Percentiles rank a stretch among this genome's conserved stretches.
Evolutionary conservation across 2,797 vertebrate genomes (phyloP).

Genomic region (Gymnoscopelus braueri): DNA sequence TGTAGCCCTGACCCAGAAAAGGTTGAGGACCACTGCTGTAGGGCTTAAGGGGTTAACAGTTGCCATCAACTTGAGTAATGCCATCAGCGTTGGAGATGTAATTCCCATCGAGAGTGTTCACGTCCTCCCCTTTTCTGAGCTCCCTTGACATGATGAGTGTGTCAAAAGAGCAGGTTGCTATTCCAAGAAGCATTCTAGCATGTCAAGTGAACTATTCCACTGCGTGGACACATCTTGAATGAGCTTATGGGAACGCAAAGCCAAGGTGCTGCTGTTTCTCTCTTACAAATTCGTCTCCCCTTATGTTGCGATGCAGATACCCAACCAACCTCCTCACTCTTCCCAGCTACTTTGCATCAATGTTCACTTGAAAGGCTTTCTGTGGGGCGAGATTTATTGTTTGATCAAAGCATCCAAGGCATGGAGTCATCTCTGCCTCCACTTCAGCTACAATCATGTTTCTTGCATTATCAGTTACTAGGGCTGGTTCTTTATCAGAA

Average conservation of each 20-base stretch:
- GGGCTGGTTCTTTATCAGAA: background rate
- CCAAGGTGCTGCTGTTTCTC: constrained; percentile 11
- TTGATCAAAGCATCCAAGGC: constrained; percentile 12
- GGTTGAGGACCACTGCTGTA: too few relatives aligned
- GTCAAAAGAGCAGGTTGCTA: constrained; percentile 5
- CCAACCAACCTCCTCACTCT: constrained; percentile 13
- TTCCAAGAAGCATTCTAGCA: constrained; percentile 8
- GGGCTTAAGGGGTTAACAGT: background rate
- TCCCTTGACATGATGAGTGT: constrained; percentile 16
- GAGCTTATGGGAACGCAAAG: constrained; percentile 16
- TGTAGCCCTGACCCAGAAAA: background rate
- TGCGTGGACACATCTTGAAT: background rate
- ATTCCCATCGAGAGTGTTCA: constrained; percentile 10
- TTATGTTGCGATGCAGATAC: constrained; percentile 14
- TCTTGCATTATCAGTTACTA: constrained; percentile 5
- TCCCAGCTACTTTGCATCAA: constrained; percentile 10
- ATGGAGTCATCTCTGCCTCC: constrained; percentile 21
- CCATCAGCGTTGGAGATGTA: constrained; percentile 6
- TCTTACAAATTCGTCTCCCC: constrained; percentile 1
- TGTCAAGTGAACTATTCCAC: constrained; percentile 15
- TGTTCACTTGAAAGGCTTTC: constrained; percentile 27
- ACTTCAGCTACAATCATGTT: constrained; percentile 7
- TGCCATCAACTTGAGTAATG: constrained; percentile 1
- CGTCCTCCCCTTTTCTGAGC: constrained; percentile 10
- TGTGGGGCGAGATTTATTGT: constrained; percentile 18